Conservation (phyloP, 35 echinoderm and acorn worm species). For the Holothuria glaberrima region DNA sequence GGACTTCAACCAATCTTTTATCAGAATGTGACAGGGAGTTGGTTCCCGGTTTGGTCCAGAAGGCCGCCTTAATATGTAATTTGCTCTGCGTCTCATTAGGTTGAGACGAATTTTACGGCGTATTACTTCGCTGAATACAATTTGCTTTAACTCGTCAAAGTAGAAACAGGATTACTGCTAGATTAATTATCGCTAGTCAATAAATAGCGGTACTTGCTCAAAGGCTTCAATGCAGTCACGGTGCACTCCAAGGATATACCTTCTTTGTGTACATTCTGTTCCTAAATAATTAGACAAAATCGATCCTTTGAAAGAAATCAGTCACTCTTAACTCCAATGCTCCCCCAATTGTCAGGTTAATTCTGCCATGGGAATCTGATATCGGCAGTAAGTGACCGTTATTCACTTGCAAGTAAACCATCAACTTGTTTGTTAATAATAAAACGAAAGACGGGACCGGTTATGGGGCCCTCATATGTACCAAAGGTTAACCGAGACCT, state of each 20-base stretch:
- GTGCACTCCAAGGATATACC: constrained; percentile 1
- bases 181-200: constrained; percentile 44
- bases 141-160: neutral
- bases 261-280: constrained; percentile 26
- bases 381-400: too few species aligned
- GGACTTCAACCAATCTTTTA: constrained; percentile 34
- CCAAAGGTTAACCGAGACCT: too few species aligned
- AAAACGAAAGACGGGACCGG: too few species aligned
- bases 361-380: too few species aligned
- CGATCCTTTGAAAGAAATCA: neutral
- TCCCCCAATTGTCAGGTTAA: too few species aligned
- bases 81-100: constrained; percentile 29
- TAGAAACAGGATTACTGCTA: constrained; percentile 9
- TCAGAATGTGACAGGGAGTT: constrained; percentile 42
- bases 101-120: constrained; percentile 28
- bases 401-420: too few species aligned
- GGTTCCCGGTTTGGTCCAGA: neutral
- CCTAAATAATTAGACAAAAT: constrained; percentile 50
- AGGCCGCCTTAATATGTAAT: constrained; percentile 33
- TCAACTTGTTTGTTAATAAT: too few species aligned
- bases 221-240: neutral
- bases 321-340: too few species aligned
- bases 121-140: constrained; percentile 37
- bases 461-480: too few species aligned
- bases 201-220: constrained; percentile 16